Conservation (phyloP, 2,888 invertebrate genomes). For the Tortrix viridana region DNA sequence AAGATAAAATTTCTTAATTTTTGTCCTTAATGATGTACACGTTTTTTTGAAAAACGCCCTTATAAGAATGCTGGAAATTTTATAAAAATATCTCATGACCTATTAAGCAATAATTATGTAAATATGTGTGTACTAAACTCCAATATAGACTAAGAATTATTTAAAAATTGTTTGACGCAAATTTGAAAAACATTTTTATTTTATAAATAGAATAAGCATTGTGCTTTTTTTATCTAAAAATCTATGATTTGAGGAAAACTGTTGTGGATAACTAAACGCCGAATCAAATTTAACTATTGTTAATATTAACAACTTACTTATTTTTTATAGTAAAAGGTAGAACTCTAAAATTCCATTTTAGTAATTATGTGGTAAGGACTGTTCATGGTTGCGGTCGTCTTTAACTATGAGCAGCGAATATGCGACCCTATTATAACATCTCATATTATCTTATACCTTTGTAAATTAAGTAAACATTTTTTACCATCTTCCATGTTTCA, state of each 20-base stretch:
- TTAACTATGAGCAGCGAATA: slow-evolving; percentile 21
- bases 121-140: neutral
- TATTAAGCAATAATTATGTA: slow-evolving; percentile 15
- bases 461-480: slow-evolving; percentile 1
- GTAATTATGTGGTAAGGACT: slow-evolving; percentile 41
- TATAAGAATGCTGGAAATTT: neutral
- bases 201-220: neutral
- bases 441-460: neutral
- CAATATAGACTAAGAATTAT: neutral
- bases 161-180: neutral
- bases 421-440: neutral
- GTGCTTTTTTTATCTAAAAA: neutral
- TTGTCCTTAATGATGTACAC: too few species aligned
- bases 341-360: neutral
- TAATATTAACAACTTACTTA: too few species aligned
- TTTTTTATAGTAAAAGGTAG: neutral
- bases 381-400: slow-evolving; percentile 61
- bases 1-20: too few species aligned
- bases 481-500: too few species aligned
- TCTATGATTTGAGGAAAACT: too few species aligned
- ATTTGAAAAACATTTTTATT: neutral
- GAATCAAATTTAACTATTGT: too few species aligned
- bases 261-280: too few species aligned
- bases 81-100: neutral
- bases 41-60: too few species aligned